A percentile compares a stretch with the other conserved stretches of the same genome.
These are phyloP conservation scores for Macaria liturata DNA, from an alignment of 2,888 invertebrate species.

Conservation along the genomic window DNA sequence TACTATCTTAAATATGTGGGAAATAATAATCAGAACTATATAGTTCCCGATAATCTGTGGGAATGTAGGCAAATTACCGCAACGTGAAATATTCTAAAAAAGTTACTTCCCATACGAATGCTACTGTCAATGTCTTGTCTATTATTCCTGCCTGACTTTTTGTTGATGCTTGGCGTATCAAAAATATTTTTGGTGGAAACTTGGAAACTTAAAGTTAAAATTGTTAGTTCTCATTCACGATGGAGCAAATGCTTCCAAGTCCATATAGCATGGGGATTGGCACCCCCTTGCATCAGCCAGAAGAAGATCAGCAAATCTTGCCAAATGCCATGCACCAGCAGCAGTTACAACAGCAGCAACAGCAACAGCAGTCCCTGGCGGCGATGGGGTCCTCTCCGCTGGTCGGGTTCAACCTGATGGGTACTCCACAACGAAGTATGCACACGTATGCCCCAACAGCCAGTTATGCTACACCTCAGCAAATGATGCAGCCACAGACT, in stretches of 20 bases:
- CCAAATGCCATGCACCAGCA: constrained; percentile 93
- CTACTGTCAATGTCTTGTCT: too few species aligned
- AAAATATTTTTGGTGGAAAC: too few species aligned
- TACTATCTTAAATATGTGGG: too few species aligned
- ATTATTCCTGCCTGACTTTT: too few species aligned
- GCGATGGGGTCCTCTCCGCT: constrained; percentile 84
- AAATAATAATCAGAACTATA: too few species aligned
- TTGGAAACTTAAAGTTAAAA: not conserved
- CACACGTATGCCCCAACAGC: constrained; percentile 91
- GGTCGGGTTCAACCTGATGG: constrained; percentile 85
- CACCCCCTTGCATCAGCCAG: constrained; percentile 94
- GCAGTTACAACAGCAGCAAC: constrained; percentile 87
- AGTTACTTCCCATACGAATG: too few species aligned
- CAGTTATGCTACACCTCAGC: constrained; percentile 90
- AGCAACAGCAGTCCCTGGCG: constrained; percentile 83
- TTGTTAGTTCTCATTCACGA: constrained; percentile 56
- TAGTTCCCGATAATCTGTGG: too few species aligned
- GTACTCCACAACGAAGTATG: constrained; percentile 87
- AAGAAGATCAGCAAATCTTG: constrained; percentile 95
- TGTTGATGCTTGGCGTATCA: too few species aligned
- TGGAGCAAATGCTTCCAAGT: constrained; percentile 96
- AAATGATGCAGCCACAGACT: constrained; percentile 95
- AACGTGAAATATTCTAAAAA: too few species aligned
- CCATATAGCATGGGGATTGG: constrained; percentile 95
- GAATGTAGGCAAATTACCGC: too few species aligned